Conservation (phyloP, 2,888 invertebrate genomes). For the Eupithecia insigniata region DNA sequence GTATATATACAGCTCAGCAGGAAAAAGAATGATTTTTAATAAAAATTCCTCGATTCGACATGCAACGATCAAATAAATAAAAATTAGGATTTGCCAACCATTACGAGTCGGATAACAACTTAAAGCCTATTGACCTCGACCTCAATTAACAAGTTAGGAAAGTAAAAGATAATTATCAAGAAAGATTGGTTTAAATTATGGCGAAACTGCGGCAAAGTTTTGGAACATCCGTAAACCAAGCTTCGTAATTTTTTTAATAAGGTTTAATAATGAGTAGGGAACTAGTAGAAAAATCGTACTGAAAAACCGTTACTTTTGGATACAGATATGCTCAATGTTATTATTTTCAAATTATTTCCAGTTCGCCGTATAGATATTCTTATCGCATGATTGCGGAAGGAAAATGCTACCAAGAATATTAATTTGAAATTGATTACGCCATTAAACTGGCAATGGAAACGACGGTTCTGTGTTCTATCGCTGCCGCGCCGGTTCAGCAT, state of each 20-base stretch:
- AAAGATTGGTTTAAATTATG: conserved; percentile 2
- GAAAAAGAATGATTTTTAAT: not conserved
- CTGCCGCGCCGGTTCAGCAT: not conserved
- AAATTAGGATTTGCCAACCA: not conserved
- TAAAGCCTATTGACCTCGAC: conserved; percentile 2
- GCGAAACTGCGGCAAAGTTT: conserved; percentile 1
- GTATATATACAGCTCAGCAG: not conserved
- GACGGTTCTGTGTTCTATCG: not conserved
- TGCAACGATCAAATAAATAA: not conserved
- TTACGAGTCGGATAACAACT: conserved; percentile 5
- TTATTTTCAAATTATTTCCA: not conserved
- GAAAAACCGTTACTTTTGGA: not conserved
- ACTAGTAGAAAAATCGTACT: not conserved
- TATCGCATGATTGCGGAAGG: conserved; percentile 20
- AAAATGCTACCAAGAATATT: conserved; percentile 8
- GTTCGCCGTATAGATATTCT: conserved; percentile 2
- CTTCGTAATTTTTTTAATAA: not conserved
- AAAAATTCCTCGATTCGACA: not conserved
- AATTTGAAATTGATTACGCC: conserved; percentile 1
- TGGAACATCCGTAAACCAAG: not conserved
- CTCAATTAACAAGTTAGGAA: conserved; percentile 3
- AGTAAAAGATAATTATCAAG: conserved; percentile 6
- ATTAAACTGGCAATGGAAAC: not conserved
- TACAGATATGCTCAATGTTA: not conserved
- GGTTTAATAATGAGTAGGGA: not conserved